Conservation (phyloP, 1,140 invertebrate genomes). For the Aphelinus atriplicis region DNA sequence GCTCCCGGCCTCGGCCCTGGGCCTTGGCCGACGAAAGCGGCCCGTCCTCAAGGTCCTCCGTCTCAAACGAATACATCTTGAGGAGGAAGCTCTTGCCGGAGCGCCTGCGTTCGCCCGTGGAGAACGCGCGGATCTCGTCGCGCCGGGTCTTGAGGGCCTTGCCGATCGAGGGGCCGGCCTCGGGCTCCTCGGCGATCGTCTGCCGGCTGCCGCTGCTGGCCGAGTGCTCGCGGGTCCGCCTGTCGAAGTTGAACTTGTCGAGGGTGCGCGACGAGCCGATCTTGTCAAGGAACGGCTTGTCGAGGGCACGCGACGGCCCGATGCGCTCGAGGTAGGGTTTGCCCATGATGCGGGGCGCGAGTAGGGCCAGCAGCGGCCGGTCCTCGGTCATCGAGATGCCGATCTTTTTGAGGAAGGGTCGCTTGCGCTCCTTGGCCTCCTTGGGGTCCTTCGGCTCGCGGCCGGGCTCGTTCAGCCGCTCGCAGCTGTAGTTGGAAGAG, state of each 20-base stretch:
- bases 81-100: constrained; percentile 57
- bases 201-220: not conserved
- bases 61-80: constrained; percentile 64
- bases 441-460: constrained; percentile 44
- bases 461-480: constrained; percentile 53
- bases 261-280: constrained; percentile 62
- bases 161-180: not conserved
- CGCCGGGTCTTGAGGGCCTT: constrained; percentile 8
- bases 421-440: constrained; percentile 54
- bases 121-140: constrained; percentile 38
- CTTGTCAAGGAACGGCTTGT: constrained; percentile 59
- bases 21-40: constrained; percentile 33
- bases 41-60: constrained; percentile 57
- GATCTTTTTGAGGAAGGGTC: constrained; percentile 62
- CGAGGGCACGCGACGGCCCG: constrained; percentile 57
- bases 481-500: constrained; percentile 61
- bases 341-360: constrained; percentile 57
- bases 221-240: constrained; percentile 22
- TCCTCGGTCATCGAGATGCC: constrained; percentile 63
- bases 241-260: constrained; percentile 60
- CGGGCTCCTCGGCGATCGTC: not conserved
- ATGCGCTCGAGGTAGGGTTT: constrained; percentile 64
- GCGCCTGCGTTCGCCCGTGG: constrained; percentile 43
- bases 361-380: constrained; percentile 55
- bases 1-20: constrained; percentile 43